Conservation (phyloP, 2,797 vertebrate genomes). For the Phoxinus dragarum region DNA sequence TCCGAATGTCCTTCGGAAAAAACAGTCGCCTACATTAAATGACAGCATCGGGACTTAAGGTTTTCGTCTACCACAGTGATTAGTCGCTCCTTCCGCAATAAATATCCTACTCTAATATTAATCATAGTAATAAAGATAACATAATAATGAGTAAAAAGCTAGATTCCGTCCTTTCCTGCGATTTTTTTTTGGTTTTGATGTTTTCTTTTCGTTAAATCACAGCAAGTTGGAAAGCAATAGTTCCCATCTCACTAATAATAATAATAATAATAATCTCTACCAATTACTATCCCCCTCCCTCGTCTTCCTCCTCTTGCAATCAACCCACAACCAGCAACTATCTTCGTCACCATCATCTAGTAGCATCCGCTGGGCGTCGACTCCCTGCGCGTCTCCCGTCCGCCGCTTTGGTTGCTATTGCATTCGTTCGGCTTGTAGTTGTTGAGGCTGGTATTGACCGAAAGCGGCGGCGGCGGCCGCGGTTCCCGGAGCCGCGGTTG, state of each 20-base stretch:
- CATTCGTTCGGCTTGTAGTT: conserved; percentile 97
- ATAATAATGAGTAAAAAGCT: conserved; percentile 69
- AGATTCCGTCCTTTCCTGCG: conserved; percentile 74
- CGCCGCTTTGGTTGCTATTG: conserved; percentile 85
- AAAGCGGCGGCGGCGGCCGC: conserved; percentile 85
- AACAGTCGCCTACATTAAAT: conserved; percentile 74
- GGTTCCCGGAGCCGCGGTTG: conserved; percentile 85
- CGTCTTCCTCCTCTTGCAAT: conserved; percentile 67
- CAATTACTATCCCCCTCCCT: conserved; percentile 47
- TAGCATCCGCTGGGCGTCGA: conserved; percentile 60
- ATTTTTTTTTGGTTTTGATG: conserved; percentile 65
- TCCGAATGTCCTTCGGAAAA: conserved; percentile 61
- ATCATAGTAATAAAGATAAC: conserved; percentile 76
- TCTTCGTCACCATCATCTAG: conserved; percentile 57
- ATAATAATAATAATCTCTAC: conserved; percentile 53
- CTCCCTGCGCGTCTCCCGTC: conserved; percentile 66
- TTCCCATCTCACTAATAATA: conserved; percentile 76
- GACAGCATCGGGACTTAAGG: conserved; percentile 82
- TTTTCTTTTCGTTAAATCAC: conserved; percentile 79
- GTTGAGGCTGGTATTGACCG: conserved; percentile 90
- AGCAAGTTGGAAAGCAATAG: conserved; percentile 84
- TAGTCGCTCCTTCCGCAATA: conserved; percentile 81
- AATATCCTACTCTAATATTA: conserved; percentile 82
- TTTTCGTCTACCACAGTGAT: conserved; percentile 79
- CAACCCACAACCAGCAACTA: conserved; percentile 57